Base-by-base conservation (phyloP, 2,888 invertebrate genomes). In the Cephus runcator region DNA sequence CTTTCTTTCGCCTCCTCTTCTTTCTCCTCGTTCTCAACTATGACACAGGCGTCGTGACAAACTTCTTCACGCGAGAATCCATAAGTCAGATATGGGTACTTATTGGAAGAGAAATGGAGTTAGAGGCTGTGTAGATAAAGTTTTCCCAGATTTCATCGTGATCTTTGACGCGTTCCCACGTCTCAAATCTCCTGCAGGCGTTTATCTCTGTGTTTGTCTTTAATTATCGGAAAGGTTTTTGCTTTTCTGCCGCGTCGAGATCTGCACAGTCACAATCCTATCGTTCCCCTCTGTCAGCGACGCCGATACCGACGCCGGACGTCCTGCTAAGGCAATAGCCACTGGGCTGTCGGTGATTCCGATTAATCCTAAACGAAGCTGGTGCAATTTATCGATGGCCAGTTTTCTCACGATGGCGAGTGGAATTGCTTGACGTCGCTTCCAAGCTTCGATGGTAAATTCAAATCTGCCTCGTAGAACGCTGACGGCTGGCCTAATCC, bases 141-240 rank as follows among this genome's bases (percentile, higher is more conserved):
- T 75, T 77, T 75, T 75, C 71, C 31, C 12, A 31, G 71, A 71
- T 71, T 34, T 23, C 71, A 71, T 71, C 71, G 71, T 11, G 15
- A 12, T 33, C 23, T 56, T 2, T 23, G 9, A 56, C 56, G 23
- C 9, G 23, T 23, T 40, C 23, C 9, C 56, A 9, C 3, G 31
- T 71, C 23, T 71, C 33, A 12, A 71, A 23, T 56, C 9, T 23
- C 23, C 71, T 31, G 31, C 12, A 31, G 33, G 71, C 31, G 34
- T 71, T 71, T 71, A 30, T 69, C 75, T 78, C n/a, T 30, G 75
- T 78, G 76, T 78, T 78, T 78, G 75, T 78, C 76, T 78, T 78
- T 78, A 78, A 78, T 78, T 78, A 78, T 71, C 34, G 36, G 40
- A 73, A 78, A 78, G 75, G 78, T 78, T 76, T 76, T 75, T 68